Evolutionary conservation across 2,888 invertebrate species (phyloP).

Genomic region (Nephrotoma guestfalica): DNA sequence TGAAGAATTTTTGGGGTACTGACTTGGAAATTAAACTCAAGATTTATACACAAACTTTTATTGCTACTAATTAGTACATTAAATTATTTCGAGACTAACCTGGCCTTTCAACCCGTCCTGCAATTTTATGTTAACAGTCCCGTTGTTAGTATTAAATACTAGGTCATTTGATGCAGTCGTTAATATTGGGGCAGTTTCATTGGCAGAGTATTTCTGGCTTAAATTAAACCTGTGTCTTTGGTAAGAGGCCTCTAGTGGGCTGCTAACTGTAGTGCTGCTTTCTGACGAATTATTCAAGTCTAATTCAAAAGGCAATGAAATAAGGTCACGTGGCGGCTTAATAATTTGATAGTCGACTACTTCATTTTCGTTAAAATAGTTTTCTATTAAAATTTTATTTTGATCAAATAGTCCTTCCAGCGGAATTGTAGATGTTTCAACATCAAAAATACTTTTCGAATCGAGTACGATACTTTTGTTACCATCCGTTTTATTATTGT

Average conservation of each 20-base stretch:
- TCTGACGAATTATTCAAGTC: too few relatives aligned
- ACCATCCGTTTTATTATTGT: slow-evolving; percentile 17
- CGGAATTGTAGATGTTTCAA: slow-evolving; percentile 50
- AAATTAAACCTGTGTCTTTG: not conserved
- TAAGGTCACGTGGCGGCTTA: not conserved
- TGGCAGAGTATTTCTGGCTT: not conserved
- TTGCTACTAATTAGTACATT: too few relatives aligned
- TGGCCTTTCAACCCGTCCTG: not conserved
- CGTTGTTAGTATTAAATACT: not conserved
- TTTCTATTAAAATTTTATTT: not conserved
- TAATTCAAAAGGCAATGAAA: not conserved
- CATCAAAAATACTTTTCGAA: slow-evolving; percentile 26
- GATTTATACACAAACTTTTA: too few relatives aligned
- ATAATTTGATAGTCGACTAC: not conserved
- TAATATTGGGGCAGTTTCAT: not conserved
- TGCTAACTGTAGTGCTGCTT: not conserved
- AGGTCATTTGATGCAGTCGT: not conserved
- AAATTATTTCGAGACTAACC: not conserved
- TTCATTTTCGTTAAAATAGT: not conserved
- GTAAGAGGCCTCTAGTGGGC: not conserved
- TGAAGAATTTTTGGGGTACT: too few relatives aligned
- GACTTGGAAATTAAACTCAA: too few relatives aligned
- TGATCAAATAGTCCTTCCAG: slow-evolving; percentile 45
- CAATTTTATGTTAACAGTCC: not conserved
- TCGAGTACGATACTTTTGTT: slow-evolving; percentile 32